These are phyloP conservation scores for Aphelenchoides besseyi DNA, from an alignment of 1,140 invertebrate genomes.

Conservation along the genomic window DNA sequence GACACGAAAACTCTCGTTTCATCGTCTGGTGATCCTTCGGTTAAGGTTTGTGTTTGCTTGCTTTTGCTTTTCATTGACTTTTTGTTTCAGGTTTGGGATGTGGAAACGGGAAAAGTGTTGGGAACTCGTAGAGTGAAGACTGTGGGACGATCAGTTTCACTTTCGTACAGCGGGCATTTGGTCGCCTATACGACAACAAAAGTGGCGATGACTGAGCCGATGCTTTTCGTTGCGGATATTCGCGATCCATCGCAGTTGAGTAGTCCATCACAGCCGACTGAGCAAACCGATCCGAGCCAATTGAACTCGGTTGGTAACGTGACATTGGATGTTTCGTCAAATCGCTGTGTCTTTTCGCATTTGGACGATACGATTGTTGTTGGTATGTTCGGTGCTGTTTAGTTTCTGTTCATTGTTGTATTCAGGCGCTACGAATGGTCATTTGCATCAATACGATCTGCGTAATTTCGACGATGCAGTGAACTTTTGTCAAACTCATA, in stretches of 20 bases:
- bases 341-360: constrained; percentile 48
- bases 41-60: constrained; percentile 41
- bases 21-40: constrained; percentile 79
- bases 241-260: constrained; percentile 49
- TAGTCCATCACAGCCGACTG: constrained; percentile 1
- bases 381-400: constrained; percentile 27
- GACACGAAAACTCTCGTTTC: constrained; percentile 84
- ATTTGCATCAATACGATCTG: constrained; percentile 52
- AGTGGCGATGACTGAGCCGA: constrained; percentile 39
- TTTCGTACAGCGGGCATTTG: constrained; percentile 60
- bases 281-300: constrained; percentile 20
- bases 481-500: constrained; percentile 46
- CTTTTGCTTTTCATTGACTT: neutral
- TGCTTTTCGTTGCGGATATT: constrained; percentile 48
- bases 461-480: constrained; percentile 45
- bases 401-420: neutral
- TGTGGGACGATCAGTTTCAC: constrained; percentile 51
- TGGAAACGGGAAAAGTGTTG: constrained; percentile 48
- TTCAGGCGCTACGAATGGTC: constrained; percentile 47
- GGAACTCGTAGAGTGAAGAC: constrained; percentile 37
- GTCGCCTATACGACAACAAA: constrained; percentile 57
- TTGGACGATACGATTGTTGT: constrained; percentile 55
- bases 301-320: neutral
- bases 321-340: constrained; percentile 12
- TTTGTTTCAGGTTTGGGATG: constrained; percentile 58